phyloP scores from a whole-genome alignment of 1,140 invertebrate species.

The Mactra quadrangularis region DNA sequence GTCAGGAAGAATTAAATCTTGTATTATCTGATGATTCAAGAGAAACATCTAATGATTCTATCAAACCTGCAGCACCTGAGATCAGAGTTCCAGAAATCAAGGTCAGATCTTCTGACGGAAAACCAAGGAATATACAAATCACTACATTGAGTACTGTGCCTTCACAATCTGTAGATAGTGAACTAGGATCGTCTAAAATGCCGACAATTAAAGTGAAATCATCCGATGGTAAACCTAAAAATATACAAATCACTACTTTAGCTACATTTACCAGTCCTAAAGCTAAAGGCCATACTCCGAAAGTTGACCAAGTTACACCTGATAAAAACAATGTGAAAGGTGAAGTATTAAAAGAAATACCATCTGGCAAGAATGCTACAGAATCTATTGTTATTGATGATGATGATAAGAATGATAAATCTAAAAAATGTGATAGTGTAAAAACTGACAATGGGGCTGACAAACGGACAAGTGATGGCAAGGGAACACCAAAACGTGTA shows the following conservation, averaged over 20 bases:
- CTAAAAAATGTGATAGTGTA: not conserved
- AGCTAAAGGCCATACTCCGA: not conserved
- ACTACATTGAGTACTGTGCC: constrained; percentile 48
- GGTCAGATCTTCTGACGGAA: constrained; percentile 53
- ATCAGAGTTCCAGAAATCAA: constrained; percentile 22
- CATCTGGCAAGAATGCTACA: not conserved
- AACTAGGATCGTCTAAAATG: constrained; percentile 1
- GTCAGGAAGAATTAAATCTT: constrained; percentile 29
- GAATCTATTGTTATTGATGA: constrained; percentile 1
- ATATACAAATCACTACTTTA: constrained; percentile 51
- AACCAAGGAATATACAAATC: constrained; percentile 53
- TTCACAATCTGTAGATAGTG: not conserved
- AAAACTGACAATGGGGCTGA: constrained; percentile 7
- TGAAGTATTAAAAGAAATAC: constrained; percentile 41
- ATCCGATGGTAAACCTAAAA: constrained; percentile 51
- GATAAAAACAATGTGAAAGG: not conserved
- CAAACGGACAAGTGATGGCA: not conserved
- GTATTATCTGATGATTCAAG: constrained; percentile 38
- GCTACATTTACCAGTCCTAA: constrained; percentile 53
- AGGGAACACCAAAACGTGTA: constrained; percentile 36
- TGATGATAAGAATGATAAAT: not conserved
- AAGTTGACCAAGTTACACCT: not conserved
- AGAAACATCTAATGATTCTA: constrained; percentile 78
- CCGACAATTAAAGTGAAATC: constrained; percentile 40
- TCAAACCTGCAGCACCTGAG: not conserved